Evolutionary conservation across 2,113 vertebrate genomes (phyloP).

Genomic region (Opisthocomus hoazin): DNA sequence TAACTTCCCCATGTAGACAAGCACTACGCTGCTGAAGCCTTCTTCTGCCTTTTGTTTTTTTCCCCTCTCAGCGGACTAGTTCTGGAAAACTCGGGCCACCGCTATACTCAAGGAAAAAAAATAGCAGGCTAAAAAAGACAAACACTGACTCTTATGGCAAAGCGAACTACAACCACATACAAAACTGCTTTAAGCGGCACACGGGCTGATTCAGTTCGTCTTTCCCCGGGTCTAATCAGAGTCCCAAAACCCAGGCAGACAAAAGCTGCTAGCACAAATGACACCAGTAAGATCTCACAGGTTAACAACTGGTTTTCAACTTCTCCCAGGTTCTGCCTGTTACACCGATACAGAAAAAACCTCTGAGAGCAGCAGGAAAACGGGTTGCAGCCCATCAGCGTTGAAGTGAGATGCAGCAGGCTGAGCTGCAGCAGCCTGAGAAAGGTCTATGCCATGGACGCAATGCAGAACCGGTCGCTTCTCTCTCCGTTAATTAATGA

Average conservation of each 20-base stretch:
- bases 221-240: not conserved
- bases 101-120: not conserved
- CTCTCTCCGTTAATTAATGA: not conserved
- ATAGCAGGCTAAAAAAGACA: not conserved
- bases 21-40: slow-evolving; percentile 52
- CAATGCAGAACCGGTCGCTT: not conserved
- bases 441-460: accelerated
- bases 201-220: accelerated
- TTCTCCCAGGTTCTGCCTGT: not conserved
- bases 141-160: not conserved
- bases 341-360: not conserved
- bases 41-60: not conserved
- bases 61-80: not conserved
- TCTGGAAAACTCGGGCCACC: not conserved
- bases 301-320: not conserved
- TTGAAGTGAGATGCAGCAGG: not conserved
- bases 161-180: not conserved
- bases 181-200: not conserved
- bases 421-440: not conserved
- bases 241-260: not conserved
- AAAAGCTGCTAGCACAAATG: not conserved
- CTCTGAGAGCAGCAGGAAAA: not conserved
- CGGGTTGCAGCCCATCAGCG: accelerated
- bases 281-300: not conserved
- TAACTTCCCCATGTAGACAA: slow-evolving; percentile 67